These are phyloP conservation scores for Micrasema minimum DNA, from an alignment of 1,140 invertebrate genomes.

Conservation along the genomic window DNA sequence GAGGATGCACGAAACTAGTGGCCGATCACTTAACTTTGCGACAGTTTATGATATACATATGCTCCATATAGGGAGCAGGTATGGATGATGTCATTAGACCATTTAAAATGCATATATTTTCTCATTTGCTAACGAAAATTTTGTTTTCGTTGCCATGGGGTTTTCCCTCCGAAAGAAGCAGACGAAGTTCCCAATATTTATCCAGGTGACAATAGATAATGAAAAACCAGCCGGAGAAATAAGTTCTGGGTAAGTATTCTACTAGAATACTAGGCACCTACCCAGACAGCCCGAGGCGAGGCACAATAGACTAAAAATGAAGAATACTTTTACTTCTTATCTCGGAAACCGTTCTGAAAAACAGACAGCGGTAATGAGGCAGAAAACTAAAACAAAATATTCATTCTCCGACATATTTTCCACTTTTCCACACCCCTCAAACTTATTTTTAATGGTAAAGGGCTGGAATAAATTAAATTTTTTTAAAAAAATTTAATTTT, in stretches of 20 bases:
- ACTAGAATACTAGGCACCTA: too few species aligned
- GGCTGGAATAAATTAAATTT: too few species aligned
- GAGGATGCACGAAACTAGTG: background rate
- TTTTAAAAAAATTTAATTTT: too few species aligned
- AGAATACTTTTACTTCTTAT: conserved; percentile 20
- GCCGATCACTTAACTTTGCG: background rate
- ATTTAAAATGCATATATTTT: too few species aligned
- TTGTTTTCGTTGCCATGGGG: background rate
- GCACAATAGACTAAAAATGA: conserved; percentile 4
- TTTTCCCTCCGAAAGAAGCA: background rate
- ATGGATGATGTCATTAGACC: background rate
- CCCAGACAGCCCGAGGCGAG: conserved; percentile 1
- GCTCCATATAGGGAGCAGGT: background rate
- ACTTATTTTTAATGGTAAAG: too few species aligned
- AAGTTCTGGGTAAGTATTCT: too few species aligned
- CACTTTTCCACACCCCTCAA: too few species aligned
- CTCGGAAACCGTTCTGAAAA: conserved; percentile 24
- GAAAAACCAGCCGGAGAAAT: conserved; percentile 4
- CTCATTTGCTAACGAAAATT: too few species aligned
- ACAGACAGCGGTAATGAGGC: conserved; percentile 28
- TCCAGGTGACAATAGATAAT: conserved; percentile 22
- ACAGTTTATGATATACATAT: background rate
- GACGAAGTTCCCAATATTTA: conserved; percentile 20
- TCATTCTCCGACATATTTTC: too few species aligned
- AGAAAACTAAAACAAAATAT: too few species aligned